Base-by-base conservation (phyloP, 35 echinoderm and acorn worm species). In the Stichopus chloronotus region DNA sequence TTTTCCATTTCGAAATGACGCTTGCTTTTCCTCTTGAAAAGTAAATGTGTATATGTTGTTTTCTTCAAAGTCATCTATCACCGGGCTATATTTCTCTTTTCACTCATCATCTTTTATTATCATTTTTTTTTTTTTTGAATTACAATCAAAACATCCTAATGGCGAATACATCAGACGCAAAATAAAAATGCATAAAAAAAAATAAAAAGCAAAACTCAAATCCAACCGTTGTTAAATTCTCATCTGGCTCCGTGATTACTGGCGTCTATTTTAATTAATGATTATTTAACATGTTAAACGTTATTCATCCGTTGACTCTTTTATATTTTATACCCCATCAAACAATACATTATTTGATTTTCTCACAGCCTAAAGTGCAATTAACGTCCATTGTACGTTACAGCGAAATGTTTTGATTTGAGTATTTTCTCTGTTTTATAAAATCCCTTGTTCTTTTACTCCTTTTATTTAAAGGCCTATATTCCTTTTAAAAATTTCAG, bases 201-300 rank as follows among this genome's bases (percentile, higher is more conserved):
- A n/a, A n/a, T n/a, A n/a, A n/a, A n/a, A n/a, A n/a, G n/a, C n/a
- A 83, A 55, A 83, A 83, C 80, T 83, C 55, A 83, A 43, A 83
- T 83, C 80, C 80, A 83, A 12, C 80, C 53, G 53, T 83, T 52
- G 55, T 83, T 83, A 83, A 55, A 83, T 53, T 55, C 80, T 83
- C 80, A 83, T 83, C 55, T 17, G 80, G 80, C 43, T 55, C 80
- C 52, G 53, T 55, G n/a, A 19, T 83, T 83, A 83, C 52, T 83
- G 80, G 80, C 80, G 80, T 83, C 53, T 6, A 56, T 83, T 11
- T 54, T 52, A 83, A 83, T 55, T 56, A 19, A 65, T 65, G 19
- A 14, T 65, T 65, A 19, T 11, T 65, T 65, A 65, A 65, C 61
- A 65, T 65, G 11, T 65, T 11, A 65, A 14, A 14, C 61, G 61